phyloP scores from a whole-genome alignment of 1,140 invertebrate species.

The Cepaea nemoralis region DNA sequence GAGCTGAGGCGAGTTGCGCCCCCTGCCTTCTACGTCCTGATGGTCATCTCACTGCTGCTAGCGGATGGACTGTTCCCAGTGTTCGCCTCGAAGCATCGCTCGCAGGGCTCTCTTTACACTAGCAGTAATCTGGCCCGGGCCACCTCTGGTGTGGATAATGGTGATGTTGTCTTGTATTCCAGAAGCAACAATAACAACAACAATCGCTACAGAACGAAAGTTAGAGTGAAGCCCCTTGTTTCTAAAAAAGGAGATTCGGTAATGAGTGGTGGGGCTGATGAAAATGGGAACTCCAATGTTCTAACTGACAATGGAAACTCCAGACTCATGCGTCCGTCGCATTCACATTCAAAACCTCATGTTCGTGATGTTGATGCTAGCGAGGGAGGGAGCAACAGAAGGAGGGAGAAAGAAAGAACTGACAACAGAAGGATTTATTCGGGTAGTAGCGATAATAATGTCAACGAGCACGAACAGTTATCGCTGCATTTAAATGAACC shows the following conservation, averaged over 20 bases:
- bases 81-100: conserved; percentile 13
- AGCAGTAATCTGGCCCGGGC: neutral
- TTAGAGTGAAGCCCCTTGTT: neutral
- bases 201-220: neutral
- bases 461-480: neutral
- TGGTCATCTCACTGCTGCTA: conserved; percentile 33
- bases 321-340: neutral
- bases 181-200: neutral
- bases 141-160: neutral
- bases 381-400: neutral
- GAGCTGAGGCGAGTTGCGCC: conserved; percentile 24
- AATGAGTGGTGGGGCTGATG: neutral
- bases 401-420: neutral
- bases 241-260: neutral
- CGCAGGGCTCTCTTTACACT: neutral
- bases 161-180: neutral
- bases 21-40: conserved; percentile 32
- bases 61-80: conserved; percentile 31
- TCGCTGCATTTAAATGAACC: neutral
- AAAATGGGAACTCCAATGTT: neutral
- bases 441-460: neutral
- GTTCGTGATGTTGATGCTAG: neutral
- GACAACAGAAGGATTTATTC: neutral
- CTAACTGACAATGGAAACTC: neutral
- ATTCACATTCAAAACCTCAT: neutral